These are phyloP conservation scores for Epicauta chinensis DNA, from an alignment of 1,140 invertebrate genomes.

Conservation along the genomic window DNA sequence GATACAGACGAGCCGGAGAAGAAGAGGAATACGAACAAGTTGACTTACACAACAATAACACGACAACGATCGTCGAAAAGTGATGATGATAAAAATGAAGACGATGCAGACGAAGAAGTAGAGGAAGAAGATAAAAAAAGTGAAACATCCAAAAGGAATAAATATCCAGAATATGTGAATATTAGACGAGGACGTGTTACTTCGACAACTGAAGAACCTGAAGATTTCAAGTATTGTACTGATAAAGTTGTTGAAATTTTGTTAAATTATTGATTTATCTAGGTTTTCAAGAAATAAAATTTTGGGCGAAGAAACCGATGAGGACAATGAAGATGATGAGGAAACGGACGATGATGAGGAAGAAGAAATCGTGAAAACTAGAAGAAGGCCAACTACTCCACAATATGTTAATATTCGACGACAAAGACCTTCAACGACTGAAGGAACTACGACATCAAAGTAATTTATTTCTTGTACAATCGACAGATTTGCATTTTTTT, in stretches of 20 bases:
- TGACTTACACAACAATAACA: slow-evolving; percentile 51
- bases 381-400: slow-evolving; percentile 19
- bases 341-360: slow-evolving; percentile 37
- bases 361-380: slow-evolving; percentile 30
- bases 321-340: slow-evolving; percentile 36
- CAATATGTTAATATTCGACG: slow-evolving; percentile 38
- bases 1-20: slow-evolving; percentile 31
- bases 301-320: slow-evolving; percentile 32
- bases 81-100: slow-evolving; percentile 30
- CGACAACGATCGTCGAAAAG: slow-evolving; percentile 34
- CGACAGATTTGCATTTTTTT: not conserved
- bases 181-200: slow-evolving; percentile 55
- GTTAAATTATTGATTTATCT: slow-evolving; percentile 6
- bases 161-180: slow-evolving; percentile 52
- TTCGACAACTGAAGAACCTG: slow-evolving; percentile 38
- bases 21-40: slow-evolving; percentile 51
- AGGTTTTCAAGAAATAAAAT: slow-evolving; percentile 28
- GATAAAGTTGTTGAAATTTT: not conserved
- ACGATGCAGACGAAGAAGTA: slow-evolving; percentile 29
- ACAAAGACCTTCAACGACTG: slow-evolving; percentile 27
- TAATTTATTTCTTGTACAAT: slow-evolving; percentile 10
- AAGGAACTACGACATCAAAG: slow-evolving; percentile 24
- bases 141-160: too few species aligned
- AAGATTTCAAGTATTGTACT: slow-evolving; percentile 5
- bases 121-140: slow-evolving; percentile 12